phyloP scores from a whole-genome alignment of 1,140 invertebrate species.

The Triops longicaudatus region DNA sequence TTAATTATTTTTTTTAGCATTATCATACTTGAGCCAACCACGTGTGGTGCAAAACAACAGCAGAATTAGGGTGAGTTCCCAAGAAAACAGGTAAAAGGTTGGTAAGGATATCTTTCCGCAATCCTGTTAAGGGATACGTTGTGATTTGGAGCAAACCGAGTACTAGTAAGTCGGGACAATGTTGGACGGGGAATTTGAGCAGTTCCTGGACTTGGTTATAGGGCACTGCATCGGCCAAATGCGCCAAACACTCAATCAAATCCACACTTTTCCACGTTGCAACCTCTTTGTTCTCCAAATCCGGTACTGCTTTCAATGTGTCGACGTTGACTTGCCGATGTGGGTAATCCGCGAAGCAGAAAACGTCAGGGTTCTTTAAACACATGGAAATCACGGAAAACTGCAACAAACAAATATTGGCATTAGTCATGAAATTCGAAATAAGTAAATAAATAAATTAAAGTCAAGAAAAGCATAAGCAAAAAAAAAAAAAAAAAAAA shows the following conservation, averaged over 20 bases:
- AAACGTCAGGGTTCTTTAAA: constrained; percentile 75
- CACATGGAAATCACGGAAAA: constrained; percentile 78
- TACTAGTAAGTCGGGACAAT: constrained; percentile 87
- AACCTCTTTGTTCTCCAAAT: constrained; percentile 84
- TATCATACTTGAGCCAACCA: constrained; percentile 58
- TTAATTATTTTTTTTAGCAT: background rate
- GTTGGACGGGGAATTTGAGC: constrained; percentile 82
- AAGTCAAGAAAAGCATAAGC: too few species aligned
- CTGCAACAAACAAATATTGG: constrained; percentile 42
- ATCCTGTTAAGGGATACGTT: constrained; percentile 55
- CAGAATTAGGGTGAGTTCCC: constrained; percentile 88
- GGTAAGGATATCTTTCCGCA: constrained; percentile 74
- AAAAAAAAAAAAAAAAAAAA: too few species aligned
- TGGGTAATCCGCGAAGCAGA: constrained; percentile 86
- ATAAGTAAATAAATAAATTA: too few species aligned
- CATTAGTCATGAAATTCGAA: too few species aligned
- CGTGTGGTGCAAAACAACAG: constrained; percentile 83
- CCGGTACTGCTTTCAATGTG: constrained; percentile 82
- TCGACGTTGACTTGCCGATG: constrained; percentile 77
- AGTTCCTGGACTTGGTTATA: constrained; percentile 68
- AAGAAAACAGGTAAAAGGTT: constrained; percentile 83
- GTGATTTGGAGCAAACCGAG: constrained; percentile 64
- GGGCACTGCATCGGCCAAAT: constrained; percentile 58
- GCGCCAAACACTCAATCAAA: constrained; percentile 76
- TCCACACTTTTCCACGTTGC: constrained; percentile 84